These are phyloP conservation scores for Netelia virgata DNA, from an alignment of 2,888 invertebrate species.

Conservation along the genomic window DNA sequence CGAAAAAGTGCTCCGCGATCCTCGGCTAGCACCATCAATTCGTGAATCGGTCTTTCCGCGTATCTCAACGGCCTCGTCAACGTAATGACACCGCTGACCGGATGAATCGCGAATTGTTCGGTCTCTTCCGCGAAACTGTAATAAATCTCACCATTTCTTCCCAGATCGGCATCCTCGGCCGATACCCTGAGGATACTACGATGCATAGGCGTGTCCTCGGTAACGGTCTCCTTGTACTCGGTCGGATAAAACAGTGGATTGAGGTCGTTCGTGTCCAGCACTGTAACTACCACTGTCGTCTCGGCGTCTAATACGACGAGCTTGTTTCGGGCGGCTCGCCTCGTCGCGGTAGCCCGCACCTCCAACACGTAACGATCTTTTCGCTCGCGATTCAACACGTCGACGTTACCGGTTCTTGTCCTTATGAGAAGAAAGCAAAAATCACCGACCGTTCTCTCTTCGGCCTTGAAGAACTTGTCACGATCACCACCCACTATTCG, in stretches of 20 bases:
- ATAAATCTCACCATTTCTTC: constrained; percentile 98
- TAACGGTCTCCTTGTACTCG: constrained; percentile 94
- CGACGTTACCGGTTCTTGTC: constrained; percentile 94
- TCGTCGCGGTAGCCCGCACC: constrained; percentile 90
- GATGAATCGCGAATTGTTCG: constrained; percentile 96
- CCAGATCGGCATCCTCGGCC: constrained; percentile 98
- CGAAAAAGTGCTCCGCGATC: constrained; percentile 91
- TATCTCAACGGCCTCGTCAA: constrained; percentile 91
- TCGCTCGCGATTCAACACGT: constrained; percentile 97
- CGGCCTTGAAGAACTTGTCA: constrained; percentile 96
- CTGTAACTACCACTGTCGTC: constrained; percentile 89
- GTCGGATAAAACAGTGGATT: constrained; percentile 97
- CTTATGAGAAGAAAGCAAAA: constrained; percentile 97
- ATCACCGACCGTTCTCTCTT: constrained; percentile 95
- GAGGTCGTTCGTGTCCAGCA: constrained; percentile 95
- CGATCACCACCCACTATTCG: constrained; percentile 95
- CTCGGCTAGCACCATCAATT: constrained; percentile 92
- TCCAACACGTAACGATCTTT: constrained; percentile 93
- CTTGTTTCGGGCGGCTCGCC: constrained; percentile 87
- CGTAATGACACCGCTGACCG: constrained; percentile 95
- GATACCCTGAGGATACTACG: constrained; percentile 91
- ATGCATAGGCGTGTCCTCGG: constrained; percentile 95
- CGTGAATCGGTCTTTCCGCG: constrained; percentile 89
- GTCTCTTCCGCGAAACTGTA: constrained; percentile 95
- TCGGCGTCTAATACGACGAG: constrained; percentile 87